Evolutionary conservation across 2,113 vertebrate genomes (phyloP), one percentile per base, ranked within the genome.

Genomic region (Nanorana parkeri): DNA sequence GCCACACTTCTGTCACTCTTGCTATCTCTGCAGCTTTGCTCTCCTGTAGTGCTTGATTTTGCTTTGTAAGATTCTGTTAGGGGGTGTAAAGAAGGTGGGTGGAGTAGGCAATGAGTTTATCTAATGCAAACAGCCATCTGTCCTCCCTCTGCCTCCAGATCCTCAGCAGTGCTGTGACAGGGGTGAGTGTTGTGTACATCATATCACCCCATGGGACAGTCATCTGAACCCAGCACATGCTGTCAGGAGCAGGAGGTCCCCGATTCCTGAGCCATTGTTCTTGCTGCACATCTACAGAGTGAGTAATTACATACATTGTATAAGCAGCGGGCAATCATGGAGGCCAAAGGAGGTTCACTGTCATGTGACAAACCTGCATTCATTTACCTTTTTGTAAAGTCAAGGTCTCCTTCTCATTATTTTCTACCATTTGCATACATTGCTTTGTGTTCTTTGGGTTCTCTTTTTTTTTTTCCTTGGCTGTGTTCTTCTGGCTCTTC

Each of bases 71-170:
- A 76, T 76, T 76, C 73, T 63, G 20, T 76, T n/a, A 29, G 5
- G 17, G 28, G 23, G 75, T 55, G 63, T 28, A 36, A 61, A 68
- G 36, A 69, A 68, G n/a, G 72, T 76, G 69, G 71, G 80, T 75
- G 80, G 71, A 76, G 80, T 54, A 76, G 71, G 80, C 71, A 28
- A 29, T 47, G 67, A 26, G 63, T 68, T 83, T 83, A 83, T 83
- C 80, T 76, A 63, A 23, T 10, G 17, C 29, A 83, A 60, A 56
- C 80, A 83, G 80, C 80, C 80, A 83, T 83, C 80, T 83, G 79
- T 73, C 71, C 80, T 58, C 71, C 71, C 80, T 60, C 80, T 67
- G 58, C 36, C 51, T 58, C 56, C 65, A 83, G 71, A 75, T 74
- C 28, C 61, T 66, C 20, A 61, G 52, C 29, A 55, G 63, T 41